Base-by-base conservation (phyloP, 2,797 vertebrate genomes). In the Lates japonicus region DNA sequence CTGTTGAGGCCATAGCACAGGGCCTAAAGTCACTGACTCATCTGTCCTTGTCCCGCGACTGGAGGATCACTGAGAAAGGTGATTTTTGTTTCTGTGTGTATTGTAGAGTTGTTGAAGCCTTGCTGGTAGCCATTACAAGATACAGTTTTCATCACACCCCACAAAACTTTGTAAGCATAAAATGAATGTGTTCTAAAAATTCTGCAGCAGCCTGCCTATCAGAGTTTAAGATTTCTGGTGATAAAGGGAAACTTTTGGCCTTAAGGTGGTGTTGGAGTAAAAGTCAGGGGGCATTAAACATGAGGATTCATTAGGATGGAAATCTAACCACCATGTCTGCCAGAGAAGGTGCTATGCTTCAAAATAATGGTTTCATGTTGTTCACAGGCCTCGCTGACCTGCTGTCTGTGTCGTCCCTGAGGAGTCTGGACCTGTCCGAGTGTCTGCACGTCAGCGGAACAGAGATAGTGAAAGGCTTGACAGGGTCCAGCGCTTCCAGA, bases 21-120 rank as follows among this genome's bases (percentile, higher is more conserved):
- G 58, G 90, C 52, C 93, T 97, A 49, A 90, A 29, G 57, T 83
- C 75, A 5, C 91, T 97, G 63, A 92, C 7, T 7, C 71, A n/a
- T 48, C 90, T 97, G 12, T 91, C 83, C 0, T 52, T 97, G 83
- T 94, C 94, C 39, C 91, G 92, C 5, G 85, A 95, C 88, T 96
- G 95, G 80, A 91, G 90, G 69, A 85, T 97, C 62, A 97, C 96
- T 0, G 96, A 97, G 13, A 92, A 90, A 20, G 96, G 94, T 93
- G 16, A 31, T n/a, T 42, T 37, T 12, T 16, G 12, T 44, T 58
- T 25, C 5, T 48, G 17, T 51, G 16, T 39, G 7, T 16, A 22
- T 46, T 64, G 33, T 46, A 62, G 2, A 61, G 5, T 33, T 29
- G 1, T 60, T 37, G 22, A 19, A 12, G 0, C 22, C 17, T 20